Percentiles rank a stretch among this genome's conserved stretches.
Evolutionary conservation across 2,113 vertebrate species (phyloP).

Genomic region (Ondatra zibethicus): DNA sequence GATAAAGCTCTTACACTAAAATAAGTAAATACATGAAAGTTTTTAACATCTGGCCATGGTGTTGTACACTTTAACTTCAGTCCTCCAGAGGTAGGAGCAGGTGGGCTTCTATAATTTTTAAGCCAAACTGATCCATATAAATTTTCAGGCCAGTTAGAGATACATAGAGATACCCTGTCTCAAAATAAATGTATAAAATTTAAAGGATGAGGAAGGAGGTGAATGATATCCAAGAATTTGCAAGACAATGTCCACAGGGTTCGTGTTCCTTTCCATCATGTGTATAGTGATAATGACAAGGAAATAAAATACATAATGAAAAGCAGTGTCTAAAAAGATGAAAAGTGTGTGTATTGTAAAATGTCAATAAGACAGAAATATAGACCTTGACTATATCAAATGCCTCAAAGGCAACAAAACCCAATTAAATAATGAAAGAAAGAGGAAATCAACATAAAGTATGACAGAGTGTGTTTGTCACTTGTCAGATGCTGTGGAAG

Average conservation of each 20-base stretch:
- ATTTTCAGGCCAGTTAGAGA: background rate
- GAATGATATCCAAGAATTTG: background rate
- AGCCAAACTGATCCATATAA: background rate
- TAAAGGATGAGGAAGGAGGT: background rate
- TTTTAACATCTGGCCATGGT: background rate
- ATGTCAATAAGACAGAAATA: no score
- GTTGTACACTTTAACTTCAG: background rate
- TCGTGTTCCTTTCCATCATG: background rate
- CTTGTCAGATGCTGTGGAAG: background rate
- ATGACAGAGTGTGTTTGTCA: background rate
- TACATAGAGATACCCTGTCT: background rate
- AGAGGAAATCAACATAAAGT: background rate
- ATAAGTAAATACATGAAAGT: background rate
- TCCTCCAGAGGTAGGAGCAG: background rate
- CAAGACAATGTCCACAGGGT: background rate
- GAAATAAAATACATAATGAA: background rate
- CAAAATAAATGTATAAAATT: background rate
- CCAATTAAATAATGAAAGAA: background rate
- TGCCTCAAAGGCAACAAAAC: background rate
- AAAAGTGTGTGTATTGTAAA: background rate
- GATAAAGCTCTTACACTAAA: no score
- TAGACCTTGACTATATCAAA: background rate
- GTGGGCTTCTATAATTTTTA: background rate
- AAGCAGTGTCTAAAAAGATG: background rate
- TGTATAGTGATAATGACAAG: no score